Evolutionary conservation across 2,113 vertebrate species (phyloP).

Genomic region (Pycnonotus jocosus): DNA sequence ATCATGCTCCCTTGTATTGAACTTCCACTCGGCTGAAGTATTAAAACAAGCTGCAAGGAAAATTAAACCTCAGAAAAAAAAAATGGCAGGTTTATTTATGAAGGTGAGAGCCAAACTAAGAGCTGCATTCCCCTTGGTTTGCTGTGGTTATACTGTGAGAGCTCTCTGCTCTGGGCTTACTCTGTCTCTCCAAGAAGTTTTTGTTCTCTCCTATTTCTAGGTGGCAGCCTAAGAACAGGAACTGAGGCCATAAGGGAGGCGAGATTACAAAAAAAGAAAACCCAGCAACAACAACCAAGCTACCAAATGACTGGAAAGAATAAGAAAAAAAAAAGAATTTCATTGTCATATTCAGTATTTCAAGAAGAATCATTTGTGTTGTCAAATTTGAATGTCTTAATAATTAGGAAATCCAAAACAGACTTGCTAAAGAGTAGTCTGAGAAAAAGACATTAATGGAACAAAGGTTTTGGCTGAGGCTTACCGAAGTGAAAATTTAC

Average conservation of each 20-base stretch:
- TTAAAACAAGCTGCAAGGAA: conserved; percentile 68
- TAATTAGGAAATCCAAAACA: neutral
- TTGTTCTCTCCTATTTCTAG: neutral
- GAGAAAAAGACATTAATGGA: neutral
- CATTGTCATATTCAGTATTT: neutral
- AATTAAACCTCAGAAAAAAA: conserved; percentile 46
- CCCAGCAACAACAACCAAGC: no score
- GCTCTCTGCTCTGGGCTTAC: neutral
- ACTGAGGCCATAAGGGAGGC: neutral
- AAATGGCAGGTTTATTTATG: conserved; percentile 22
- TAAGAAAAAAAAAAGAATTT: neutral
- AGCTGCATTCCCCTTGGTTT: neutral
- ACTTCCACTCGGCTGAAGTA: conserved; percentile 53
- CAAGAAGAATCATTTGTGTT: neutral
- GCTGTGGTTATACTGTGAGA: neutral
- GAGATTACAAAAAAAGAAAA: neutral
- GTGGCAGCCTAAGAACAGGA: neutral
- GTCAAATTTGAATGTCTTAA: neutral
- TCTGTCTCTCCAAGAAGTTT: neutral
- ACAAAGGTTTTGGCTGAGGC: neutral
- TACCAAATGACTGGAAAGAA: neutral
- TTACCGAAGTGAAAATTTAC: neutral
- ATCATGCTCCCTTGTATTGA: conserved; percentile 43
- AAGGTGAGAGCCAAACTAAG: neutral
- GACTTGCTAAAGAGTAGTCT: neutral